Evolutionary conservation across 92 coral and sea anemone species (phyloP), one percentile per base, ranked within the genome.

Genomic region (Blastomussa wellsi): DNA sequence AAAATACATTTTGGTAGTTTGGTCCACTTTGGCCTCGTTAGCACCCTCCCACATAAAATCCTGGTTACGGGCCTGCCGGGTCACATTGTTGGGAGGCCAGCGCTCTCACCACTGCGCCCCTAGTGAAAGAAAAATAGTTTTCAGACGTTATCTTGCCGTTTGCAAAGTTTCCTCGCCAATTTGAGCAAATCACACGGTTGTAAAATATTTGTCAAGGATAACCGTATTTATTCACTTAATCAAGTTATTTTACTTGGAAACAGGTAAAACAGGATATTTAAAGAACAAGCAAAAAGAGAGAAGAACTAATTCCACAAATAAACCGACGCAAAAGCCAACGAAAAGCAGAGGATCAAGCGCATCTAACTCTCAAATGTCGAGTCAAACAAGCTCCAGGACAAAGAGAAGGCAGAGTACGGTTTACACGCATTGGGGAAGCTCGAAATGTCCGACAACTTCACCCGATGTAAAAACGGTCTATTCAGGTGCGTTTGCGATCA

Each of bases 351-450:
- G 41, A 29, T 11, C 79, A n/a, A 33, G 12, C 39, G 31, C 73
- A 1, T 4, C 80, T 10, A 59, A 28, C 9, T n/a, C 80, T 28
- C 72, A 59, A 53, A 3, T 29, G 20, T 5, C 65, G 60, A 74
- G 74, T 26, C 81, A 74, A 60, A 83, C 80, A n/a, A 70, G 59
- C 15, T 29, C 70, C 16, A 71, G 39, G 32, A 36, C 73, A 64
- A 83, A 74, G 48, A 78, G 53, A 71, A 83, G 73, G 22, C 49
- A 36, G 14, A 74, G 47, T 7, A 42, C 87, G 7, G 57, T 75
- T 29, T 83, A 74, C 13, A 83, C 80, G 26, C 17, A 28, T 39
- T 83, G 87, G 87, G 87, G 87, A 41, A 60, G 62, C 44, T 19
- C 62, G 5, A 48, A 41, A 42, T 83, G 87, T 57, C 74, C 77